Percentiles rank a stretch among this genome's conserved stretches.
These are phyloP conservation scores for Polypterus bichir DNA, from an alignment of 2,113 vertebrate genomes.

Conservation along the genomic window DNA sequence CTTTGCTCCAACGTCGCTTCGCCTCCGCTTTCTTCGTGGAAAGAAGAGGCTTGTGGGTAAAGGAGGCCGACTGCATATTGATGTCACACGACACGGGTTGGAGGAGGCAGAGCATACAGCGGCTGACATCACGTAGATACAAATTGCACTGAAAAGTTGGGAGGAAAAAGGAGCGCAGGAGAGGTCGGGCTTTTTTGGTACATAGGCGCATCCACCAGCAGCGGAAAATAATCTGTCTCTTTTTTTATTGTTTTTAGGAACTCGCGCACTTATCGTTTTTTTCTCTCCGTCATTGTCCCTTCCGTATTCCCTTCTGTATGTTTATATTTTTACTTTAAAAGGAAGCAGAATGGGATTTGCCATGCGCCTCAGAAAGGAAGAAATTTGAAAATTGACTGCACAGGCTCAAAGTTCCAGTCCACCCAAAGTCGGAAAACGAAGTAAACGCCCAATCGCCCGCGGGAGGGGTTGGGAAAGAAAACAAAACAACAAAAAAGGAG, in stretches of 20 bases:
- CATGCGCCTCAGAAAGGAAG: conserved; percentile 8
- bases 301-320: no score
- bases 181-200: background rate
- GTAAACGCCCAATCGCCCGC: conserved; percentile 57
- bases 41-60: conserved; percentile 46
- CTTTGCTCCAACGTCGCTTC: no score
- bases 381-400: conserved; percentile 24
- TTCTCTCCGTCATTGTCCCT: no score
- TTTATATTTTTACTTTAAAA: background rate
- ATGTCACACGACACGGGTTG: conserved; percentile 27
- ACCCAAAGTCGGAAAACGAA: conserved; percentile 23
- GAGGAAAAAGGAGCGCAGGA: background rate
- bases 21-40: background rate
- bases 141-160: conserved; percentile 5
- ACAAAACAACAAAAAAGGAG: conserved; percentile 8
- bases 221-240: no score
- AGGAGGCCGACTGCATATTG: conserved; percentile 25
- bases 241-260: no score
- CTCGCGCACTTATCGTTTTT: no score
- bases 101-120: conserved; percentile 10
- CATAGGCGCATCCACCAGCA: background rate
- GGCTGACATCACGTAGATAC: conserved; percentile 17
- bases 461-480: background rate
- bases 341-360: conserved; percentile 19
- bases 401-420: conserved; percentile 20